Percentiles rank a stretch among this genome's conserved stretches.
Evolutionary conservation across 2,797 vertebrate genomes (phyloP).

Genomic region (Margarornis squamiger): DNA sequence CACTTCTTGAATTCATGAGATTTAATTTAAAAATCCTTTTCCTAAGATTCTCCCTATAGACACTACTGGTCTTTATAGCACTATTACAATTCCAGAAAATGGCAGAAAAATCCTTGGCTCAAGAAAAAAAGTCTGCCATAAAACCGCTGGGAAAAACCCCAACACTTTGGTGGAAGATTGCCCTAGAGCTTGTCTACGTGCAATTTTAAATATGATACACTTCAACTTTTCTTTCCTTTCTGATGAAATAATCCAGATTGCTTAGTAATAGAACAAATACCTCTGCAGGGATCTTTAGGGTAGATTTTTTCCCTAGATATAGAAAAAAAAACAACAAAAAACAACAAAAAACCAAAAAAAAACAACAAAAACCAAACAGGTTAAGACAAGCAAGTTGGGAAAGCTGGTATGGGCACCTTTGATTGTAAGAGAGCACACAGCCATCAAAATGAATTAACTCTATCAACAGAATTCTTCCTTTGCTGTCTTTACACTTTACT

Average conservation of each 20-base stretch:
- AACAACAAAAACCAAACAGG: neutral
- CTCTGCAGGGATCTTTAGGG: neutral
- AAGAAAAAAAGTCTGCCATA: neutral
- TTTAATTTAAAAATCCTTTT: neutral
- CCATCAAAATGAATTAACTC: neutral
- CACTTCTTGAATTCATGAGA: neutral
- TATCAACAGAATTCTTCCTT: neutral
- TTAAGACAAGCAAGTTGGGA: neutral
- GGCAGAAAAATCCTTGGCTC: neutral
- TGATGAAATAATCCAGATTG: conserved; percentile 31
- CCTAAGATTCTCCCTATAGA: neutral
- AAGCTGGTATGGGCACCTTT: neutral
- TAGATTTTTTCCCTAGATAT: conserved; percentile 4
- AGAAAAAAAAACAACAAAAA: neutral
- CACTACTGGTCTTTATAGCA: neutral
- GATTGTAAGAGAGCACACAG: neutral
- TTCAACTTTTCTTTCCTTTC: neutral
- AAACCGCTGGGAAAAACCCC: neutral
- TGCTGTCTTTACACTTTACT: neutral
- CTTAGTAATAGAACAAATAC: conserved; percentile 7
- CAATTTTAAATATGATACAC: neutral
- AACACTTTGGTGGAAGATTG: neutral
- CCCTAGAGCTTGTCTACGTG: neutral
- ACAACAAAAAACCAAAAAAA: too few species aligned
- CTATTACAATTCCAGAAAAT: neutral